Evolutionary conservation across 2,797 vertebrate genomes (phyloP), one percentile per base, ranked within the genome.

Genomic region (Catharus ustulatus): DNA sequence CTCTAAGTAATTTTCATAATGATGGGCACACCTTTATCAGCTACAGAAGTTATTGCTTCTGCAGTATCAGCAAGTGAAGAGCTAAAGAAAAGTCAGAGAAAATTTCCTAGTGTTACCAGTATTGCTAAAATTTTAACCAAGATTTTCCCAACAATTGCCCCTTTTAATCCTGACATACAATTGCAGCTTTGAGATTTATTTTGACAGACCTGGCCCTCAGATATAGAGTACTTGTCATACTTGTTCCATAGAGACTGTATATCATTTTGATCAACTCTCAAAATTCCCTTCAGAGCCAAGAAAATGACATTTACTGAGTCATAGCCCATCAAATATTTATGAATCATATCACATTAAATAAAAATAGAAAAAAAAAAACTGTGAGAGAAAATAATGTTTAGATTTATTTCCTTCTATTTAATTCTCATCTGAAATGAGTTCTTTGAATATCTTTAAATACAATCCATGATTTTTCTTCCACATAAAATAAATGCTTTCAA

Each of bases 341-440:
- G 32, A 90, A 84, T 90, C 43, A 57, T 74, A 69, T 66, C 52
- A 87, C 34, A 42, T 49, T 76, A 79, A 91, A 79, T 85, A 94
- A 84, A 96, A 91, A 84, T 67, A 88, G 62, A 82, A n/a, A 81
- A 84, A 81, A 78, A 64, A 8, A 69, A 89, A 42, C 36, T 82
- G 15, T 57, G 42, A 74, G 52, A 83, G 76, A 93, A 94, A 95
- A 63, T 34, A 67, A 49, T n/a, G 5, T 54, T 88, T 66, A 67
- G 46, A 78, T 81, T 81, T n/a, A 55, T 91, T 71, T 88, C 29
- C n/a, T 23, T 81, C 40, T 86, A 6, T 74, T 84, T 57, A 46
- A 61, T 52, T 93, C 51, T n/a, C 43, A 66, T 68, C 29, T 45
- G n/a, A 94, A 89, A 30, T 23, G 6, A 49, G 10, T 48, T 62